Percentiles rank a stretch among this genome's conserved stretches.
Evolutionary conservation across 2,797 vertebrate species (phyloP).

Genomic region (Sebastes taczanowskii): DNA sequence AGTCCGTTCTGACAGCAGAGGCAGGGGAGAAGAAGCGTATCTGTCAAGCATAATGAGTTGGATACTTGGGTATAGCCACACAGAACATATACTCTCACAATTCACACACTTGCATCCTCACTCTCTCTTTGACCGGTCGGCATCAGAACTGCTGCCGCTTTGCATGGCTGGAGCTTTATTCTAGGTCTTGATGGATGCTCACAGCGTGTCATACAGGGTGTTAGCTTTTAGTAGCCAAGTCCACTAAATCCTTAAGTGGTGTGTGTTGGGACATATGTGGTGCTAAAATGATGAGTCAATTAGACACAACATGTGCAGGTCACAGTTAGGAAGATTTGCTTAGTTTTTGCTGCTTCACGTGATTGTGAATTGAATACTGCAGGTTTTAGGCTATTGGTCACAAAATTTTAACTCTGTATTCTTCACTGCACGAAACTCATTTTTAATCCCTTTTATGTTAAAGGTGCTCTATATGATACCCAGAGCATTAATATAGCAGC

Average conservation of each 20-base stretch:
- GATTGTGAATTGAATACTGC: background rate
- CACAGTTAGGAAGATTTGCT: background rate
- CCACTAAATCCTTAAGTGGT: background rate
- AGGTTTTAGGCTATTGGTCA: background rate
- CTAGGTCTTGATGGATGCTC: background rate
- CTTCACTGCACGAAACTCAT: no score
- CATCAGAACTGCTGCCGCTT: conserved; percentile 1
- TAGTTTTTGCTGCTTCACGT: background rate
- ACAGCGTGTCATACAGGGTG: background rate
- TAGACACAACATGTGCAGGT: background rate
- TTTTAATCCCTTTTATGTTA: no score
- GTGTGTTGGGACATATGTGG: background rate
- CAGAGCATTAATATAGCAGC: no score
- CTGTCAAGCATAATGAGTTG: conserved; percentile 43
- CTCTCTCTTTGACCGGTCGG: background rate
- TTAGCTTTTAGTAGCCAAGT: background rate
- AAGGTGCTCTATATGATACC: no score
- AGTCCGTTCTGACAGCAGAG: conserved; percentile 26
- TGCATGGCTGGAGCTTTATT: conserved; percentile 13
- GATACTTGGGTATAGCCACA: background rate
- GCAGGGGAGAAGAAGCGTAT: conserved; percentile 10
- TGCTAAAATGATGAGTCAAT: background rate
- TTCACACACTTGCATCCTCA: background rate
- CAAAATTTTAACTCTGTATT: no score
- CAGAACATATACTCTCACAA: background rate